A percentile compares a stretch with the other conserved stretches of the same genome.
Evolutionary conservation across 2,113 vertebrate genomes (phyloP).

Genomic region (Ceyx cyanopectus): DNA sequence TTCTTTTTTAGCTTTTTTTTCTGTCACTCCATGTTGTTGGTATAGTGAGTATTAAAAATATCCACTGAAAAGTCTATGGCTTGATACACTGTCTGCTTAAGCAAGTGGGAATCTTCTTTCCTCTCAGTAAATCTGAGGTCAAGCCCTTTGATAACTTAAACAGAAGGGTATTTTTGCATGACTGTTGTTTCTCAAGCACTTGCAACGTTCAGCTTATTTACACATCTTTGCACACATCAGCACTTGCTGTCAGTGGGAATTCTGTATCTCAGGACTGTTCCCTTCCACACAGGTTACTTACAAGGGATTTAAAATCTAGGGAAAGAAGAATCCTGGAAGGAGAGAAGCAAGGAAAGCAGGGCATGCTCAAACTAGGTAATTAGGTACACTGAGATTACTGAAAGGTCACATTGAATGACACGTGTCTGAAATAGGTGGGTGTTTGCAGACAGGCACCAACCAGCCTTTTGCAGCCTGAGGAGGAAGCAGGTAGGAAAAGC

Average conservation of each 20-base stretch:
- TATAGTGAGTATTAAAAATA: neutral
- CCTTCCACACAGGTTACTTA: neutral
- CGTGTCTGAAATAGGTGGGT: accelerated
- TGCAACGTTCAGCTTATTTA: neutral
- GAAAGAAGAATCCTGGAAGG: neutral
- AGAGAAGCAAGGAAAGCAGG: neutral
- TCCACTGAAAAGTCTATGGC: neutral
- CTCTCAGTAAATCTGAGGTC: constrained; percentile 4
- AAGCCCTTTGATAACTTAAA: neutral
- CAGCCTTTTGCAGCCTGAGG: neutral
- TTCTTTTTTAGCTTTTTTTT: neutral
- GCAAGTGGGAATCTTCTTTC: constrained; percentile 1
- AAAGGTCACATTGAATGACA: neutral
- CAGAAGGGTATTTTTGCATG: neutral
- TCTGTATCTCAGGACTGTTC: neutral
- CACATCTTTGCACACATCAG: neutral
- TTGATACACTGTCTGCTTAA: neutral
- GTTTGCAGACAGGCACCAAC: neutral
- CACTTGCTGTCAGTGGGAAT: neutral
- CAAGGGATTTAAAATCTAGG: neutral
- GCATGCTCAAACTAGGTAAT: neutral
- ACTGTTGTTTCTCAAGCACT: neutral
- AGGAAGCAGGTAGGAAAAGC: neutral
- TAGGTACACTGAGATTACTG: neutral
- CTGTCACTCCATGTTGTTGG: neutral